phyloP scores from a whole-genome alignment of 92 coral and sea anemone genomes.

The Parazoanthus swiftii region DNA sequence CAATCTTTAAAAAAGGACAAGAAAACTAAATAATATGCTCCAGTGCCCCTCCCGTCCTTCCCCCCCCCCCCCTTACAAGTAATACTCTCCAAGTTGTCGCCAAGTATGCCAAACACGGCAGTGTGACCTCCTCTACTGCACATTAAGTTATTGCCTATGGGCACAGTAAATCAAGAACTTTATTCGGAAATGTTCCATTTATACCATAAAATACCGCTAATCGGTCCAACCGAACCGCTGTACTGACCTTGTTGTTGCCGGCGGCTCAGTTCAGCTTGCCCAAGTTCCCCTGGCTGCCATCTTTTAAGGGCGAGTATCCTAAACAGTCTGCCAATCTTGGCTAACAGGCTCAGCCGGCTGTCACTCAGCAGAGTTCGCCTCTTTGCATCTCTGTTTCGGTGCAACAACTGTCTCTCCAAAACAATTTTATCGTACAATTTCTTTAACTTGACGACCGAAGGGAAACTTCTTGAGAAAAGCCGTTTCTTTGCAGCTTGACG shows the following conservation, averaged over 20 bases:
- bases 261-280: slow-evolving; percentile 5
- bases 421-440: slow-evolving; percentile 17
- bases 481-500: neutral
- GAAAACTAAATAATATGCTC: too few species aligned
- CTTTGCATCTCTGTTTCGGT: neutral
- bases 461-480: slow-evolving; percentile 28
- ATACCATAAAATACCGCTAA: neutral
- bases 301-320: slow-evolving; percentile 13
- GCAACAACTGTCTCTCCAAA: slow-evolving; percentile 11
- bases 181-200: neutral
- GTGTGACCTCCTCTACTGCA: too few species aligned
- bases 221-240: neutral
- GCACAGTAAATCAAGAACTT: neutral
- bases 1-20: too few species aligned
- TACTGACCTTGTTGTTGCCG: slow-evolving; percentile 28
- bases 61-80: too few species aligned
- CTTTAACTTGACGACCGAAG: slow-evolving; percentile 10
- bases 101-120: too few species aligned
- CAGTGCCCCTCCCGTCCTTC: too few species aligned
- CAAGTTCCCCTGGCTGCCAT: slow-evolving; percentile 13
- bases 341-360: neutral
- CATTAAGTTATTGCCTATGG: too few species aligned
- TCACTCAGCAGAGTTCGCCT: neutral
- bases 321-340: slow-evolving; percentile 20
- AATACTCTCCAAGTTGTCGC: too few species aligned